Evolutionary conservation across 2,797 vertebrate species (phyloP).

Genomic region (Muscicapa striata): DNA sequence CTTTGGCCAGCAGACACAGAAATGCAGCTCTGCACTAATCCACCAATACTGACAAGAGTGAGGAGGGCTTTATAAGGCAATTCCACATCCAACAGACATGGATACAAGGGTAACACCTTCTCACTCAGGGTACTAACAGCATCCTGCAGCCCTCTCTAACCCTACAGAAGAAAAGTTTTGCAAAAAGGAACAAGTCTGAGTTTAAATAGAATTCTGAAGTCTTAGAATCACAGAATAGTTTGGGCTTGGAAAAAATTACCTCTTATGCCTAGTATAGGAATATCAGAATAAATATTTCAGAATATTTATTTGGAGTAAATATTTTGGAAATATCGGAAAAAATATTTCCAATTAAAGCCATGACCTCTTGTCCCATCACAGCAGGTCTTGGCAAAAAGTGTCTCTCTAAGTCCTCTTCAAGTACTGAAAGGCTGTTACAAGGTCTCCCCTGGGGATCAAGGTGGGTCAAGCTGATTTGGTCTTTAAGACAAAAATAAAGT

Average conservation of each 20-base stretch:
- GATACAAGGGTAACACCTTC: neutral
- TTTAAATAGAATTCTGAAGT: neutral
- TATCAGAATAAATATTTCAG: too few species aligned
- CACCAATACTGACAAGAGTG: neutral
- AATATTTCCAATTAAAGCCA: neutral
- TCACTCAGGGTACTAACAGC: neutral
- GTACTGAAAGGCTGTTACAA: neutral
- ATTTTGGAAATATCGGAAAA: too few species aligned
- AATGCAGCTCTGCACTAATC: neutral
- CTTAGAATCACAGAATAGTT: too few species aligned
- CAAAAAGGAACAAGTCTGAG: neutral
- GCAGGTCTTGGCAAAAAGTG: neutral
- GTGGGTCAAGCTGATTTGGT: neutral
- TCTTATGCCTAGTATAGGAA: too few species aligned
- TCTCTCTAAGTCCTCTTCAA: neutral
- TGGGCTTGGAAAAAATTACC: too few species aligned
- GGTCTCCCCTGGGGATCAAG: neutral
- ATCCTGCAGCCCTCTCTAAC: neutral
- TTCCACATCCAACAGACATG: neutral
- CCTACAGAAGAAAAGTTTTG: neutral
- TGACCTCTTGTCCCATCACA: neutral
- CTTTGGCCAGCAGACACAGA: neutral
- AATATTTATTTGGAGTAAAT: too few species aligned
- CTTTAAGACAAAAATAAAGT: neutral
- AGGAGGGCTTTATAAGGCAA: neutral